Percentiles rank a stretch among this genome's conserved stretches.
Evolutionary conservation across 2,113 vertebrate species (phyloP).

Genomic region (Vulpes vulpes): DNA sequence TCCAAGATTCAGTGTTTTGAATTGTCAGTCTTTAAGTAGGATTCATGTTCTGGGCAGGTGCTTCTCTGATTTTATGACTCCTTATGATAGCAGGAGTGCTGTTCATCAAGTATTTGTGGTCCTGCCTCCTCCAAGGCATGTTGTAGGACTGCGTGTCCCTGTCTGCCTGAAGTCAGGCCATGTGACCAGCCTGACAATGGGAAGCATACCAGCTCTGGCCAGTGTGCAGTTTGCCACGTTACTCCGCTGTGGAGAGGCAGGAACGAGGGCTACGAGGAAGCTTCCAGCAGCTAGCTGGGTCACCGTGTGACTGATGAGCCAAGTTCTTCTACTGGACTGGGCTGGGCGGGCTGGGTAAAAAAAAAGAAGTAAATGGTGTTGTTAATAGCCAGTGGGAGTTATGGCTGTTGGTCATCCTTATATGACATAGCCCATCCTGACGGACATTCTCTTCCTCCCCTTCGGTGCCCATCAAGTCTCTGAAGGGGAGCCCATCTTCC

Average conservation of each 20-base stretch:
- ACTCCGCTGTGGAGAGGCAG: background rate
- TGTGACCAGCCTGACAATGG: background rate
- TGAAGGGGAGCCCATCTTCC: background rate
- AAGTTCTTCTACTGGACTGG: background rate
- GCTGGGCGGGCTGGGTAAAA: background rate
- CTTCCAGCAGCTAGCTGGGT: background rate
- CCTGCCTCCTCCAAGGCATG: background rate
- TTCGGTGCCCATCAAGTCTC: background rate
- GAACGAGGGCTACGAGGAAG: background rate
- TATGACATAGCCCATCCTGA: background rate
- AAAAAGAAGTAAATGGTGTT: background rate
- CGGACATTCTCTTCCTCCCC: background rate
- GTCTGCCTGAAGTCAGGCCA: background rate
- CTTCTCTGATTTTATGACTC: background rate
- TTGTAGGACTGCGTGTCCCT: background rate
- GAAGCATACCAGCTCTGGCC: background rate
- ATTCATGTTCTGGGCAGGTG: background rate
- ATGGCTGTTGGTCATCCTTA: background rate
- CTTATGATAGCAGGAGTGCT: background rate
- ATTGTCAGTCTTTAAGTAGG: background rate
- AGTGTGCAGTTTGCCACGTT: background rate
- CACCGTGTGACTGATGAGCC: background rate
- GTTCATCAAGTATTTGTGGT: background rate
- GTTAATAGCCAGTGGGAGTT: background rate
- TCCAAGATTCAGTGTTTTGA: conserved; percentile 4